Evolutionary conservation across 2,113 vertebrate genomes (phyloP).

Genomic region (Ascaphus truei): DNA sequence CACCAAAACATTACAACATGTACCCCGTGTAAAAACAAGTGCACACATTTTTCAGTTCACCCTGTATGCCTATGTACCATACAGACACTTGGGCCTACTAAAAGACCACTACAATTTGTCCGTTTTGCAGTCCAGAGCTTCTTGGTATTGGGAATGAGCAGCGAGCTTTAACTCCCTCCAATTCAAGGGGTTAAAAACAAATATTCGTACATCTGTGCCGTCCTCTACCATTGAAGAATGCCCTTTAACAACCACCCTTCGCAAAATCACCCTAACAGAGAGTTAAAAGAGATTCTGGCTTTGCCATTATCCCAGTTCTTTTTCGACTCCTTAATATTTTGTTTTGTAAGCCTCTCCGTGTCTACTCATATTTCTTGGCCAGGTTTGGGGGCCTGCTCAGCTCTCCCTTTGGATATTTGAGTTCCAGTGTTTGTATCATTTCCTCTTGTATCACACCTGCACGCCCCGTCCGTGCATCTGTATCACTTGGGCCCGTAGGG

Average conservation of each 20-base stretch:
- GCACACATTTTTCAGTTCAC: conserved; percentile 40
- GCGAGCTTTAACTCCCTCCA: background rate
- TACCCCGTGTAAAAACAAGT: conserved; percentile 43
- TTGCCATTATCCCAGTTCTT: background rate
- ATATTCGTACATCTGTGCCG: background rate
- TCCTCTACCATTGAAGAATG: conserved; percentile 10
- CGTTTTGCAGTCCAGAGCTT: background rate
- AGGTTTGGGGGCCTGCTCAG: background rate
- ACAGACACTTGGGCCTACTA: background rate
- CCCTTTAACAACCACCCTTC: background rate
- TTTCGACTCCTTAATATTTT: background rate
- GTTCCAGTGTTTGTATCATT: background rate
- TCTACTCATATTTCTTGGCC: background rate
- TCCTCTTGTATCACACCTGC: conserved; percentile 70
- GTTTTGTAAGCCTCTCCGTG: background rate
- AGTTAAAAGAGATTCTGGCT: background rate
- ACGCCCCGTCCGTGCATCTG: conserved; percentile 88
- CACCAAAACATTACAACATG: conserved; percentile 35
- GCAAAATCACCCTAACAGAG: background rate
- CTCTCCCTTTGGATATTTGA: background rate
- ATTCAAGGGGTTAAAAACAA: background rate
- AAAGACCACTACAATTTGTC: background rate
- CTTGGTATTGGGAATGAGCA: background rate
- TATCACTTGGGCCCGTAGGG: conserved; percentile 83
- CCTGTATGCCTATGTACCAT: conserved; percentile 44